phyloP scores from a whole-genome alignment of 2,113 vertebrate species.

The Caretta caretta region DNA sequence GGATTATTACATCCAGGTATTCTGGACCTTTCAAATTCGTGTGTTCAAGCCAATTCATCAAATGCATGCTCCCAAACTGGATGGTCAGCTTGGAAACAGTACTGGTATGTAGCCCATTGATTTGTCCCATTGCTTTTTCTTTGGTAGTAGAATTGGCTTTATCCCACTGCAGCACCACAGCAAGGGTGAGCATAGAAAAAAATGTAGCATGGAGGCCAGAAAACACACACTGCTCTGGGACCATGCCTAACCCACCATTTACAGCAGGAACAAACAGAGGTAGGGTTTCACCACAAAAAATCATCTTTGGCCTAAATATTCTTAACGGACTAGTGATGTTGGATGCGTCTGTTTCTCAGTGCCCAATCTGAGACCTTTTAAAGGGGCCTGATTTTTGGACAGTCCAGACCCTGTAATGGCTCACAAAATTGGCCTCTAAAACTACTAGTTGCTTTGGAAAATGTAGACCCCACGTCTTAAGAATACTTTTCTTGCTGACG shows the following conservation, averaged over 20 bases:
- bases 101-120: neutral
- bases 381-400: neutral
- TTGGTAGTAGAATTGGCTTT: neutral
- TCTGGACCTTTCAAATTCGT: neutral
- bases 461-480: neutral
- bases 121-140: neutral
- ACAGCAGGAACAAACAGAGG: neutral
- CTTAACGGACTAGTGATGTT: neutral
- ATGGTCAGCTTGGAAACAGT: neutral
- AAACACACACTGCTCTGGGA: neutral
- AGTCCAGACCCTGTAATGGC: neutral
- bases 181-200: neutral
- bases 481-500: neutral
- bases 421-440: neutral
- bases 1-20: neutral
- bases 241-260: neutral
- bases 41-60: neutral
- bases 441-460: neutral
- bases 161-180: neutral
- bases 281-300: neutral
- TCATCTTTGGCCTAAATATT: neutral
- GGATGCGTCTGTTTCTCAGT: neutral
- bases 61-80: neutral
- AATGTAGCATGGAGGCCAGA: fast-evolving
- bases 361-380: neutral